Percentiles rank a stretch among this genome's conserved stretches.
Evolutionary conservation across 2,113 vertebrate species (phyloP).

Genomic region (Sinosuthora webbiana): DNA sequence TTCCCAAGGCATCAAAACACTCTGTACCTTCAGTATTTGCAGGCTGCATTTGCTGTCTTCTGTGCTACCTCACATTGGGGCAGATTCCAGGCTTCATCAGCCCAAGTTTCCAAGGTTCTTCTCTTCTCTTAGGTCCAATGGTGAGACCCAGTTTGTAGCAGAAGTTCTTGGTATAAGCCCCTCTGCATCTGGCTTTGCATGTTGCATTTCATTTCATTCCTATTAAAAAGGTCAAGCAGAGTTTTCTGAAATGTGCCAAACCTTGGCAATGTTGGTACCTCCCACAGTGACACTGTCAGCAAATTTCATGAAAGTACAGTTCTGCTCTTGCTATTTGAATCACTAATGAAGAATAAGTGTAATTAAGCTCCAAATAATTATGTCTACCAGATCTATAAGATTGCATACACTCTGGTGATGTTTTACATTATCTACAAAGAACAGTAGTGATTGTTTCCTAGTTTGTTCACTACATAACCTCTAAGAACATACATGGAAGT

Average conservation of each 20-base stretch:
- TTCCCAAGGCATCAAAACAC: not conserved
- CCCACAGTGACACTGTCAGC: not conserved
- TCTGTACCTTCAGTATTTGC: not conserved
- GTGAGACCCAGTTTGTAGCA: not conserved
- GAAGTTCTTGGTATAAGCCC: not conserved
- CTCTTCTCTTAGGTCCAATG: not conserved
- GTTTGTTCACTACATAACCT: not conserved
- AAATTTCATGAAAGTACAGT: not conserved
- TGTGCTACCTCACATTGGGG: accelerated
- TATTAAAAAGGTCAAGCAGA: not conserved
- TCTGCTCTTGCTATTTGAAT: not conserved
- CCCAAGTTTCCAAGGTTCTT: not conserved
- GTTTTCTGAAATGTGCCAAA: not conserved
- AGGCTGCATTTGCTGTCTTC: not conserved
- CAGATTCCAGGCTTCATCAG: not conserved
- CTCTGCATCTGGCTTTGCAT: not conserved
- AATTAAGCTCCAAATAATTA: not conserved
- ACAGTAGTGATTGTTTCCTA: not conserved
- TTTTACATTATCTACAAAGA: not conserved
- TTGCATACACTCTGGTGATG: not conserved
- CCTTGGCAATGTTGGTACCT: not conserved
- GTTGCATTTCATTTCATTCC: not conserved
- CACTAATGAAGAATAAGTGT: not conserved
- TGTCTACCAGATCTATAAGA: not conserved
- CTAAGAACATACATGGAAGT: not conserved